Evolutionary conservation across 2,888 invertebrate genomes (phyloP).

Genomic region (Eucera pruinosa): DNA sequence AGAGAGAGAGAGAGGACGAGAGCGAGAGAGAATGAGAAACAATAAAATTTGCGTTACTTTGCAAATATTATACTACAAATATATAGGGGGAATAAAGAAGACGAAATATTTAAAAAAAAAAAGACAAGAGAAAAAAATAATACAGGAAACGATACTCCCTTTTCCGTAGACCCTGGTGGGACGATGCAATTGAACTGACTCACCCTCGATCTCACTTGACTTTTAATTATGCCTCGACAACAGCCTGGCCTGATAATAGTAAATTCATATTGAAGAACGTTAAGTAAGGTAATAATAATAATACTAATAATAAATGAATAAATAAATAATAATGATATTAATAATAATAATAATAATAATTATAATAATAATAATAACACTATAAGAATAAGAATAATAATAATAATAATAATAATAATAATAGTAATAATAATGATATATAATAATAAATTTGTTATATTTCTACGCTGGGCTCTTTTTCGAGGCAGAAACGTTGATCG

Average conservation of each 20-base stretch:
- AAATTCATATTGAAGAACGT: slow-evolving; percentile 81
- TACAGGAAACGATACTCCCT: slow-evolving; percentile 71
- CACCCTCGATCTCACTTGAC: slow-evolving; percentile 81
- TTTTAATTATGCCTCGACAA: slow-evolving; percentile 79
- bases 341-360: slow-evolving; percentile 60
- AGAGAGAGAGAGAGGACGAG: slow-evolving; percentile 20
- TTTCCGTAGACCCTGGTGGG: slow-evolving; percentile 74
- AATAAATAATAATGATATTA: slow-evolving; percentile 57
- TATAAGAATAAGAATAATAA: slow-evolving; percentile 62
- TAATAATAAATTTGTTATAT: slow-evolving; percentile 81
- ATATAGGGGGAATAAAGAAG: neutral
- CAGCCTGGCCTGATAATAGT: slow-evolving; percentile 81
- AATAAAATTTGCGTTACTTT: slow-evolving; percentile 34
- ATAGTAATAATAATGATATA: slow-evolving; percentile 69
- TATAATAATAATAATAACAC: slow-evolving; percentile 56
- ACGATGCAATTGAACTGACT: slow-evolving; percentile 79
- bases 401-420: slow-evolving; percentile 57
- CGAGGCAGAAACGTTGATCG: slow-evolving; percentile 83
- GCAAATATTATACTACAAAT: slow-evolving; percentile 38
- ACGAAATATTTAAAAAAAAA: slow-evolving; percentile 3
- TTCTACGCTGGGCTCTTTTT: slow-evolving; percentile 84
- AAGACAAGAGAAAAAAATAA: slow-evolving; percentile 31
- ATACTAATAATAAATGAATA: slow-evolving; percentile 59
- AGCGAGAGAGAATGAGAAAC: neutral
- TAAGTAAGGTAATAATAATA: slow-evolving; percentile 63